A percentile compares a stretch with the other conserved stretches of the same genome.
These are phyloP conservation scores for Drosophila pseudoobscura DNA, from an alignment of 1,140 invertebrate species.

Conservation along the genomic window DNA sequence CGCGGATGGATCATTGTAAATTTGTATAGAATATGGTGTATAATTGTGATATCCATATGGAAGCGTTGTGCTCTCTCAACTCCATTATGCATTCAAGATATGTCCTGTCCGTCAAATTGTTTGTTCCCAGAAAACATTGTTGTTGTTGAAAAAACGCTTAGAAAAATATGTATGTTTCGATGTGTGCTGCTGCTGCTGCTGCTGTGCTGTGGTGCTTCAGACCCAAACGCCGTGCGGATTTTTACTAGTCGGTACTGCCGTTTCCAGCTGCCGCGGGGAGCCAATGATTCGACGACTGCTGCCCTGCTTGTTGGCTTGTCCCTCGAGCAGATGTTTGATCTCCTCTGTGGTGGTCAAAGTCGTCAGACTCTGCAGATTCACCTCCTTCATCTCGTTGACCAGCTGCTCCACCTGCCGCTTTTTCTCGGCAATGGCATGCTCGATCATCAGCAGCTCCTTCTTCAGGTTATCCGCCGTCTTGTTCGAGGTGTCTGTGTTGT, in stretches of 20 bases:
- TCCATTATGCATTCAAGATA: slow-evolving; percentile 61
- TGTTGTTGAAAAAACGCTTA: slow-evolving; percentile 28
- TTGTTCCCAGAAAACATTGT: slow-evolving; percentile 69
- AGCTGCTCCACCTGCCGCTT: slow-evolving; percentile 93
- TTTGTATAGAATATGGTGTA: slow-evolving; percentile 46
- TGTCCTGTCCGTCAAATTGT: slow-evolving; percentile 38
- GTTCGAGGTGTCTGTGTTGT: slow-evolving; percentile 91
- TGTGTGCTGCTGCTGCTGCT: slow-evolving; percentile 1
- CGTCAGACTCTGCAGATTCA: slow-evolving; percentile 93
- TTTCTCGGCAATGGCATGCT: slow-evolving; percentile 92
- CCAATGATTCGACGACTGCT: slow-evolving; percentile 95
- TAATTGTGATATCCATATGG: slow-evolving; percentile 58
- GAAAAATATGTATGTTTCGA: slow-evolving; percentile 55
- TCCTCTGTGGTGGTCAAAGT: slow-evolving; percentile 93
- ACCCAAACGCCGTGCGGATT: slow-evolving; percentile 98
- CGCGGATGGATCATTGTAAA: slow-evolving; percentile 32
- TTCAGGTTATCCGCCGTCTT: slow-evolving; percentile 92
- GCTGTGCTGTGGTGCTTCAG: slow-evolving; percentile 83
- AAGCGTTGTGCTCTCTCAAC: slow-evolving; percentile 32
- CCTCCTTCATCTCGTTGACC: slow-evolving; percentile 95
- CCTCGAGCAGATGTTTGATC: slow-evolving; percentile 91
- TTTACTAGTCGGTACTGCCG: slow-evolving; percentile 96
- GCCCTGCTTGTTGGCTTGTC: slow-evolving; percentile 90
- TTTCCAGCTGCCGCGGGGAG: slow-evolving; percentile 94
- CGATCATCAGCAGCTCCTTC: slow-evolving; percentile 89